A percentile compares a stretch with the other conserved stretches of the same genome.
Conservation (phyloP, 2,888 invertebrate genomes). For the Lasioglossum pauxillum region DNA sequence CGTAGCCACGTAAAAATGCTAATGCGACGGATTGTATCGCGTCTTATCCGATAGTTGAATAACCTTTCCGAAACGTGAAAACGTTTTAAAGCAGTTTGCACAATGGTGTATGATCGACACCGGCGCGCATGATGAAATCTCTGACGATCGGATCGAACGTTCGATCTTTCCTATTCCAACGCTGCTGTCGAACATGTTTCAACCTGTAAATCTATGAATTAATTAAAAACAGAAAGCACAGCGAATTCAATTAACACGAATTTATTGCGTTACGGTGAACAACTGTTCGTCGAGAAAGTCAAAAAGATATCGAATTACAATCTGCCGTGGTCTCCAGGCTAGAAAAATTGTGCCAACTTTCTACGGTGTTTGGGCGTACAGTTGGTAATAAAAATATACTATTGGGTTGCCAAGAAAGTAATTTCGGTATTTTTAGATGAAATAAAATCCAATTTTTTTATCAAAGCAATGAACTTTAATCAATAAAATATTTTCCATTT, state of each 20-base stretch:
- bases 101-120: constrained; percentile 2
- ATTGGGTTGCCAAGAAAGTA: too few relatives aligned
- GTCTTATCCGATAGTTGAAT: constrained; percentile 29
- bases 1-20: constrained; percentile 8
- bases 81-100: constrained; percentile 1
- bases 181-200: not conserved
- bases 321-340: constrained; percentile 11
- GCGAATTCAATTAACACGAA: not conserved
- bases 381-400: not conserved
- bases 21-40: constrained; percentile 22
- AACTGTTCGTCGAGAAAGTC: constrained; percentile 39
- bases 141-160: constrained; percentile 26
- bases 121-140: constrained; percentile 16
- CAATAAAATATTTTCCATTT: too few relatives aligned
- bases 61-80: constrained; percentile 15
- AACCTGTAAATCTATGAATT: constrained; percentile 14
- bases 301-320: constrained; percentile 47
- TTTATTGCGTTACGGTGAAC: constrained; percentile 18
- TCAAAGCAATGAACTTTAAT: too few relatives aligned
- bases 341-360: constrained; percentile 23
- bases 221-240: not conserved
- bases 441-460: too few relatives aligned
- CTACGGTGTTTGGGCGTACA: not conserved
- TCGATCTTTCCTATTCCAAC: constrained; percentile 22
- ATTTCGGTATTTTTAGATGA: too few relatives aligned